Base-by-base conservation (phyloP, 2,113 vertebrate genomes). In the Takifugu flavidus region DNA sequence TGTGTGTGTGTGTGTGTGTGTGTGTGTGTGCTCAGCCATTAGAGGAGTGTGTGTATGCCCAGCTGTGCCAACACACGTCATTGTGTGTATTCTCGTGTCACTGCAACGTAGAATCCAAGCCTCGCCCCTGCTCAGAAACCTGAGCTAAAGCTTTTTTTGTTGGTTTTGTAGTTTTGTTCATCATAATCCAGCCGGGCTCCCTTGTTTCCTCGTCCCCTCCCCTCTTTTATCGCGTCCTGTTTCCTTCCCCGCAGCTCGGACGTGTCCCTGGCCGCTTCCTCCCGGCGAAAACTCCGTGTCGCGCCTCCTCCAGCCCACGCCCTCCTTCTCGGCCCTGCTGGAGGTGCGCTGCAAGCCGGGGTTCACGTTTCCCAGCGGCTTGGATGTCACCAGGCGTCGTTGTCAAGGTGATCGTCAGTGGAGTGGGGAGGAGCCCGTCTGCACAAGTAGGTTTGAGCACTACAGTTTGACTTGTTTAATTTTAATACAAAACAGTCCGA, bases 361-460 rank as follows among this genome's bases (percentile, higher is more conserved):
- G 46, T 92, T 88, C 70, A 59, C 59, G n/a, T 78, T 90, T 77
- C 78, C 81, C 59, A 82, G 44, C 5, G 88, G 91, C 65, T 59
- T 87, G 72, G 86, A 91, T 49, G 72, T 53, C 56, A 75, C 76
- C 27, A 82, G 89, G 53, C 91, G 89, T 52, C 91, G 89, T 82
- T 94, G 93, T 76, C 93, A 94, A 79, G 92, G 90, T 57, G 92
- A 93, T 83, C 81, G 87, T n/a, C 90, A 88, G 75, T 93, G 93
- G 92, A 94, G 93, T 61, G 89, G 91, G 25, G 84, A 89, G 27
- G 83, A 91, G 66, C 88, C 88, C 59, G 59, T 76, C 63, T 94
- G 92, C 86, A 80, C 81, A 85, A 90, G 92, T 92, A 79, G 58
- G 87, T 72, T 59, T 66, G 31, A 65, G 50, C 34, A 39, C 20